phyloP scores from a whole-genome alignment of 2,113 vertebrate species.

The Isurus oxyrinchus region DNA sequence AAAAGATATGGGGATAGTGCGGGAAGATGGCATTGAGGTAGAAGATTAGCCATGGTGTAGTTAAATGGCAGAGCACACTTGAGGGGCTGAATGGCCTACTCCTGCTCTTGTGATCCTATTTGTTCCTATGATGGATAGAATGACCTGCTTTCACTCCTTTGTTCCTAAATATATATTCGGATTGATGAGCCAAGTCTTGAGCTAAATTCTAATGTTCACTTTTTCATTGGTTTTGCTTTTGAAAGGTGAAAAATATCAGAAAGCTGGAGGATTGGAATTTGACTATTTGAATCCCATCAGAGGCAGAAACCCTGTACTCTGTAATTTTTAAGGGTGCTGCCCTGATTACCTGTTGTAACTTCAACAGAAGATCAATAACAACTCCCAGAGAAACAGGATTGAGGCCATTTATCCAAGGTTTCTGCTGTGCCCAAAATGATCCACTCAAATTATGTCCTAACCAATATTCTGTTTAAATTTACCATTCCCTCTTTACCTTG shows the following conservation, averaged over 20 bases:
- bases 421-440: background rate
- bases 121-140: background rate
- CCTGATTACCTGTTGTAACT: background rate
- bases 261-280: background rate
- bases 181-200: background rate
- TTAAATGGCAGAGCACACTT: background rate
- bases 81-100: background rate
- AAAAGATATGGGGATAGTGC: no score
- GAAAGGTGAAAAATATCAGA: background rate
- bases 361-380: background rate
- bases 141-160: background rate
- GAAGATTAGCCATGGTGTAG: no score
- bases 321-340: background rate
- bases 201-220: background rate
- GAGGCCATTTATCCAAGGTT: background rate
- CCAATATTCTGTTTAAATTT: background rate
- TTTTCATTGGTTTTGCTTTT: background rate
- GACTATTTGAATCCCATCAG: background rate
- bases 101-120: background rate
- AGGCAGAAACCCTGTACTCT: background rate
- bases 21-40: no score
- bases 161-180: background rate
- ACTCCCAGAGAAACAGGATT: background rate
- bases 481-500: background rate
- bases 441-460: background rate